phyloP scores from a whole-genome alignment of 2,888 invertebrate species.

The Volucella bombylans region DNA sequence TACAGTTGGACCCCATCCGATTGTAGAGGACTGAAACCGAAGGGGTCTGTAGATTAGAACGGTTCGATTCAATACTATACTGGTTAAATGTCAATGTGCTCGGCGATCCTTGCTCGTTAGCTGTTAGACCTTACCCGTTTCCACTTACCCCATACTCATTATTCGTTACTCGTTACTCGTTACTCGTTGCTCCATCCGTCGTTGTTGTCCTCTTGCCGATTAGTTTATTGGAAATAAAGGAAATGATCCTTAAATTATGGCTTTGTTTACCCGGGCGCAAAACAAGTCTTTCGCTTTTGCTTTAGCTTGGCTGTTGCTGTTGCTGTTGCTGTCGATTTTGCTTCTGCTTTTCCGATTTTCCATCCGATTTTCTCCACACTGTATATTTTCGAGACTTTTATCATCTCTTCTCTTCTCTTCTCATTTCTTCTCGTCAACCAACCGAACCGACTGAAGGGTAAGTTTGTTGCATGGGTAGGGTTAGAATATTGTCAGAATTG shows the following conservation, averaged over 20 bases:
- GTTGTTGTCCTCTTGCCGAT: slow-evolving; percentile 56
- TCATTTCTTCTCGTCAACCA: neutral
- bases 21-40: neutral
- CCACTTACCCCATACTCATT: neutral
- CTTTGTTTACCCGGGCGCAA: slow-evolving; percentile 75
- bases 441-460: neutral
- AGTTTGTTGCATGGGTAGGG: slow-evolving; percentile 10
- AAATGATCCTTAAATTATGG: slow-evolving; percentile 76
- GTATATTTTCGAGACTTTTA: too few relatives aligned
- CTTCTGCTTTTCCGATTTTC: too few relatives aligned
- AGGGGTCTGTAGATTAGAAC: slow-evolving; percentile 4
- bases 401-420: too few relatives aligned
- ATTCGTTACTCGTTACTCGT: too few relatives aligned
- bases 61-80: slow-evolving; percentile 34
- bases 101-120: too few relatives aligned
- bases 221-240: slow-evolving; percentile 75
- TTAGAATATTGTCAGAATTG: slow-evolving; percentile 18
- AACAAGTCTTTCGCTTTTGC: slow-evolving; percentile 49
- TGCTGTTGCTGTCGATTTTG: neutral
- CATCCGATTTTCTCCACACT: too few relatives aligned
- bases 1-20: neutral
- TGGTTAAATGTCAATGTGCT: slow-evolving; percentile 27
- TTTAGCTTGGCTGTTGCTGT: slow-evolving; percentile 11
- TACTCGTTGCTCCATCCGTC: slow-evolving; percentile 3
- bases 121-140: neutral